A percentile compares a stretch with the other conserved stretches of the same genome.
These are phyloP conservation scores for Osmerus eperlanus DNA, from an alignment of 2,113 vertebrate species.

Conservation along the genomic window DNA sequence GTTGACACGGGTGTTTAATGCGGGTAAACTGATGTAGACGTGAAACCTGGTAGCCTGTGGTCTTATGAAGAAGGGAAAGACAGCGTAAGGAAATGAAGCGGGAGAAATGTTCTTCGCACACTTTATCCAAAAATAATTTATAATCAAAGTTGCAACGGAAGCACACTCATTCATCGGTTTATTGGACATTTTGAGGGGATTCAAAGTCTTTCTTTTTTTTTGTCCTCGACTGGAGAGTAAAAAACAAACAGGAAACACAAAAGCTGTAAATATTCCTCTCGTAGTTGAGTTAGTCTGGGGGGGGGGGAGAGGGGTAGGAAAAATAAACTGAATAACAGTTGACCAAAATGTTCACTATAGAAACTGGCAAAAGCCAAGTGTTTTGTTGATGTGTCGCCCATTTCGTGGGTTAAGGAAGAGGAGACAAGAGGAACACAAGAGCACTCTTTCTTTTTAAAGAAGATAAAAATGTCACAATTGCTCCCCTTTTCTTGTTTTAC, in stretches of 20 bases:
- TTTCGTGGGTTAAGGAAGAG: constrained; percentile 4
- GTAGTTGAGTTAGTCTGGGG: constrained; percentile 2
- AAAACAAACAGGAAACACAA: constrained; percentile 28
- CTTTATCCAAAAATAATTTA: constrained; percentile 32
- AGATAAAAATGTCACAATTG: constrained; percentile 20
- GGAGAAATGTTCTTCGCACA: constrained; percentile 16
- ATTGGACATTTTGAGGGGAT: constrained; percentile 34
- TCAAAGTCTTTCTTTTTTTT: constrained; percentile 18
- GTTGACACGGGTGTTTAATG: constrained; percentile 26
- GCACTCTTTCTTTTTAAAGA: constrained; percentile 20
- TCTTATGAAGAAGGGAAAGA: constrained; percentile 2
- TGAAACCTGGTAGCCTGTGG: constrained; percentile 3
- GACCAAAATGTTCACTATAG: constrained; percentile 24
- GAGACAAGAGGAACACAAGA: neutral
- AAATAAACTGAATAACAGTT: constrained; percentile 3
- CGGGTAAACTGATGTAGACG: constrained; percentile 3
- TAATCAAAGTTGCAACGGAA: constrained; percentile 47
- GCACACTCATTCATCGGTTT: constrained; percentile 44
- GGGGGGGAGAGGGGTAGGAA: neutral
- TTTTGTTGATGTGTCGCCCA: constrained; percentile 38
- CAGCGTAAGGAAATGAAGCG: constrained; percentile 25
- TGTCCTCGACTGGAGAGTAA: constrained; percentile 18
- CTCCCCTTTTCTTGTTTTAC: constrained; percentile 17
- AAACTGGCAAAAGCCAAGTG: constrained; percentile 32
- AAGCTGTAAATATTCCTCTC: constrained; percentile 31